These are phyloP conservation scores for Calliscelio sp. DNA, from an alignment of 2,888 invertebrate genomes.

Conservation along the genomic window DNA sequence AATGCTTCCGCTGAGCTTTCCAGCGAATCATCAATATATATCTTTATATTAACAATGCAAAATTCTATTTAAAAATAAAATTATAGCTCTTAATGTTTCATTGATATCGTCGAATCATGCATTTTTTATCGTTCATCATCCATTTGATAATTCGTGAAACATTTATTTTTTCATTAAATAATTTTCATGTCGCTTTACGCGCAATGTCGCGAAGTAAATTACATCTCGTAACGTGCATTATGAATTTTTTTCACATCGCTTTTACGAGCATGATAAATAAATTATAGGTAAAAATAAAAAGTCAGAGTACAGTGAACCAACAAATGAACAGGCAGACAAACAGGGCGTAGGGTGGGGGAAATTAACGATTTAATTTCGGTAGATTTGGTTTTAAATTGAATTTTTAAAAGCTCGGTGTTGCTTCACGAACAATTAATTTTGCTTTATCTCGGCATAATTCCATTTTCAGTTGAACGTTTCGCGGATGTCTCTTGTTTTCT, in stretches of 20 bases:
- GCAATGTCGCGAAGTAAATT: constrained; percentile 14
- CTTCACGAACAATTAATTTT: constrained; percentile 36
- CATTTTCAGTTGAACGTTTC: constrained; percentile 15
- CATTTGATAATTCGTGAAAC: background rate
- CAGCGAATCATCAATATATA: constrained; percentile 22
- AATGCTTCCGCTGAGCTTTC: background rate
- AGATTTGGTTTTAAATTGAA: constrained; percentile 24
- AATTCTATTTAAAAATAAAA: constrained; percentile 38
- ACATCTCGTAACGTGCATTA: constrained; percentile 15
- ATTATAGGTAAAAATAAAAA: constrained; percentile 6
- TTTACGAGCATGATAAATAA: constrained; percentile 20
- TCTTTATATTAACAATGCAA: constrained; percentile 12
- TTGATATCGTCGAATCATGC: background rate
- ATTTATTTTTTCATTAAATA: constrained; percentile 13
- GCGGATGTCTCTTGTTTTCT: constrained; percentile 41
- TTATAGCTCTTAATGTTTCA: constrained; percentile 26
- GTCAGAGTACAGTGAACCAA: background rate
- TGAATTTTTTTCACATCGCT: constrained; percentile 4
- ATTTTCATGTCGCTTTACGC: constrained; percentile 1
- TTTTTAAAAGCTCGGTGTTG: constrained; percentile 22
- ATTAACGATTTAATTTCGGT: background rate
- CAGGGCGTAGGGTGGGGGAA: constrained; percentile 8
- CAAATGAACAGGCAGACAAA: background rate
- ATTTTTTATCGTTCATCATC: constrained; percentile 4
- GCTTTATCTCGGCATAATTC: constrained; percentile 34